A percentile compares a stretch with the other conserved stretches of the same genome.
Conservation (phyloP, 2,888 invertebrate genomes). For the Harpagoxenus sublaevis region DNA sequence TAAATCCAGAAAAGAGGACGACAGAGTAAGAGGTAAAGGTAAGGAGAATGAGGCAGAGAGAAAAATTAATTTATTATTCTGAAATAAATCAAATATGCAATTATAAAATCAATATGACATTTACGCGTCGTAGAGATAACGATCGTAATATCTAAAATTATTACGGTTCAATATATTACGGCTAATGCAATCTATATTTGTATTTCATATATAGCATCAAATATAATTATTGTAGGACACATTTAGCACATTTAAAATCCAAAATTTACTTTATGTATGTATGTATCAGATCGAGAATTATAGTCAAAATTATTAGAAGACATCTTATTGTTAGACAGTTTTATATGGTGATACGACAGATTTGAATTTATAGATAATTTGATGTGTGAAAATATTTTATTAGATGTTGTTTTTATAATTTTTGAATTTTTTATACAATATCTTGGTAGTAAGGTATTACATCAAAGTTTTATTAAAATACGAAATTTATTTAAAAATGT, state of each 20-base stretch:
- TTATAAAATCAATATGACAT: not conserved
- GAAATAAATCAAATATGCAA: not conserved
- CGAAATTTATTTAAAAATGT: not conserved
- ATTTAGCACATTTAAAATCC: not conserved
- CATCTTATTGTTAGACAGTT: not conserved
- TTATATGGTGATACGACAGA: no score
- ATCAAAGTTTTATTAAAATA: not conserved
- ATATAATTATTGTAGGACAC: not conserved
- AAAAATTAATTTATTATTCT: constrained; percentile 12
- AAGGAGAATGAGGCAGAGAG: no score
- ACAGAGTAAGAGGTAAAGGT: not conserved
- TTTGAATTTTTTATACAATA: not conserved
- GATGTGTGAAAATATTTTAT: not conserved
- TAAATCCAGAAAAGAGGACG: not conserved
- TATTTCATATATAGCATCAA: not conserved
- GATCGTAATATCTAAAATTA: not conserved
- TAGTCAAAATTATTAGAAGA: not conserved
- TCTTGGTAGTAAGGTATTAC: not conserved
- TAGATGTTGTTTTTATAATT: not conserved
- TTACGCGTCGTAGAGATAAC: not conserved
- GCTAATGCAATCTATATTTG: no score
- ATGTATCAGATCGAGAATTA: not conserved
- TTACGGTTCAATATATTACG: not conserved
- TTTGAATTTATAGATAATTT: not conserved
- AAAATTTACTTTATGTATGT: not conserved